These are phyloP conservation scores for Drosophila aff. DNA, from an alignment of 1,140 invertebrate genomes.

Conservation along the genomic window DNA sequence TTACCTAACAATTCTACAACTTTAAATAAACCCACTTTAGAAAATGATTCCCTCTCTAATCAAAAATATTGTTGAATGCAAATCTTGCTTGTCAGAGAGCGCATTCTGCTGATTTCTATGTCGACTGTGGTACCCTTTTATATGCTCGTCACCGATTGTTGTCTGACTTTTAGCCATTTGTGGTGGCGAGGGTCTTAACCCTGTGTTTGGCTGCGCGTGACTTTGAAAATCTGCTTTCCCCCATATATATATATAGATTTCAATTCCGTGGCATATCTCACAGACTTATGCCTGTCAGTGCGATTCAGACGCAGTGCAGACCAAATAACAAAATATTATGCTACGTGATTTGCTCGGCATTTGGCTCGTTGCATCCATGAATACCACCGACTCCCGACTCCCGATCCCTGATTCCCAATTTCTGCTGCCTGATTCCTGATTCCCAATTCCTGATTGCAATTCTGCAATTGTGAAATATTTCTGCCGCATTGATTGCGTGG, in stretches of 20 bases:
- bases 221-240: slow-evolving; percentile 71
- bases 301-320: slow-evolving; percentile 28
- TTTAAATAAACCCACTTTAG: slow-evolving; percentile 3
- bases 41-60: slow-evolving; percentile 23
- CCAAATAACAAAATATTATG: slow-evolving; percentile 77
- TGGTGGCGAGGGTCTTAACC: slow-evolving; percentile 28
- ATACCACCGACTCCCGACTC: slow-evolving; percentile 8
- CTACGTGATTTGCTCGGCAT: slow-evolving; percentile 72
- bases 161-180: slow-evolving; percentile 45
- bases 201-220: slow-evolving; percentile 64
- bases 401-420: neutral
- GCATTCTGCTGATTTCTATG: slow-evolving; percentile 33
- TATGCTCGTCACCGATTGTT: slow-evolving; percentile 43
- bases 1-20: neutral
- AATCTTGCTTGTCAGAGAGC: slow-evolving; percentile 9
- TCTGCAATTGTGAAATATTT: slow-evolving; percentile 63
- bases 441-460: slow-evolving; percentile 67
- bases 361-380: slow-evolving; percentile 67
- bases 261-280: slow-evolving; percentile 48
- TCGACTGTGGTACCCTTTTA: slow-evolving; percentile 3
- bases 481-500: slow-evolving; percentile 58
- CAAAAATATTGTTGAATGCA: slow-evolving; percentile 16
- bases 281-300: slow-evolving; percentile 63
- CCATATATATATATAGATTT: slow-evolving; percentile 26
- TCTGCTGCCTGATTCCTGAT: slow-evolving; percentile 7